Base-by-base conservation (phyloP, 1,140 invertebrate species). In the Tribolium castaneum region DNA sequence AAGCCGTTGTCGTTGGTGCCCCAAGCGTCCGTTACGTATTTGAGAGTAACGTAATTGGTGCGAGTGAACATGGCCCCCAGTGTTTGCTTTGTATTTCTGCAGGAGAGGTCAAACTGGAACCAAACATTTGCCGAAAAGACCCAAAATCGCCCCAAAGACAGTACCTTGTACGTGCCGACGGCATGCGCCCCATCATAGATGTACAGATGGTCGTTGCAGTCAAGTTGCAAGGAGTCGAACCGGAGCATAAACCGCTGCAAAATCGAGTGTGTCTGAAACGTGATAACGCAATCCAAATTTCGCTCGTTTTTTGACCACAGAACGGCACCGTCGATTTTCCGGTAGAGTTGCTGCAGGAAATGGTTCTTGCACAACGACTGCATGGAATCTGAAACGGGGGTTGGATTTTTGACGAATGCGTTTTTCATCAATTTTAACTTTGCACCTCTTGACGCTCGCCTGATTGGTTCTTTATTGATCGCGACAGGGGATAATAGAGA, bases 131-230 rank as follows among this genome's bases (percentile, higher is more conserved):
- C 39, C 14, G 30, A 19, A 62, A 62, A n/a, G 14, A 30, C 6
- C 25, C 25, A 30, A 30, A 19, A 19, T 19, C 2, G 16, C 16
- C 16, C 25, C 25, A 1, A 30, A 30, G 3, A 30, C 22, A 30
- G 6, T 87, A 97, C 96, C 93, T 97, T 96, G 81, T 94, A 93
- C 80, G 91, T 93, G 49, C 94, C 94, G 25, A 94, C 95, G 30
- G 94, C 94, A 84, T 97, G 95, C 9, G 95, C 95, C 6, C 96
- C 96, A 88, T 98, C 96, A 85, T 95, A 98, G 83, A 98, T 96
- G 84, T 93, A 95, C 7, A 98, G 91, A 87, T 97, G 95, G 88
- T 98, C 96, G 85, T 97, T 97, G 89, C 96, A 98, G 88, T 97
- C 96, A 71, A 98, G 90, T 82, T 92, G 91, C 79, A 94, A 88